phyloP scores from a whole-genome alignment of 2,888 invertebrate species.

The Dryococelus australis region DNA sequence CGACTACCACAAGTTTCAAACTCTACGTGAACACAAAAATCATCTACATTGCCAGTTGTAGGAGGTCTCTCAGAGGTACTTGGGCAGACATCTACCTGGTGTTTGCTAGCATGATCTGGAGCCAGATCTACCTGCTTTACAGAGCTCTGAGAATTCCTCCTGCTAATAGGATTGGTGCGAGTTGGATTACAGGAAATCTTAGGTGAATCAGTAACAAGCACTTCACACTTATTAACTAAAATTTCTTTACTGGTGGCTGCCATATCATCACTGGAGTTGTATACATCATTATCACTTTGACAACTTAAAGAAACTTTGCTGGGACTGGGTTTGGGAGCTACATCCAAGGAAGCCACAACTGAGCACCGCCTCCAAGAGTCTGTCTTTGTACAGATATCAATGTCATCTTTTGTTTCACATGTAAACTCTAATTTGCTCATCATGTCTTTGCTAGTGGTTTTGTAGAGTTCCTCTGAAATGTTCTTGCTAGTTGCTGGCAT shows the following conservation, averaged over 20 bases:
- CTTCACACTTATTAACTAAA: not conserved
- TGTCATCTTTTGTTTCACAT: conserved; percentile 22
- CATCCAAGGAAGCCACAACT: not conserved
- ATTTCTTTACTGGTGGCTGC: not conserved
- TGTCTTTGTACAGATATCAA: not conserved
- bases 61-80: not conserved
- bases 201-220: not conserved
- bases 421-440: not conserved
- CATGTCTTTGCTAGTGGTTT: not conserved
- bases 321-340: not conserved
- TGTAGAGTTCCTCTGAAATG: conserved; percentile 19
- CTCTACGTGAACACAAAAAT: not conserved
- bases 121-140: not conserved
- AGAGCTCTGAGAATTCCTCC: conserved; percentile 1
- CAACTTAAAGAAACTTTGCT: not conserved
- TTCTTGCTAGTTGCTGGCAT: conserved; percentile 18
- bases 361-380: not conserved
- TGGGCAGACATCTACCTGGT: not conserved
- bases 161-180: not conserved
- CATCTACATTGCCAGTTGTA: not conserved
- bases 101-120: not conserved
- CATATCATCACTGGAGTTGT: not conserved
- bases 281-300: not conserved
- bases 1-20: conserved; percentile 25
- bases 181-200: not conserved